Base-by-base conservation (phyloP, 2,113 vertebrate species). In the Mola mola region DNA sequence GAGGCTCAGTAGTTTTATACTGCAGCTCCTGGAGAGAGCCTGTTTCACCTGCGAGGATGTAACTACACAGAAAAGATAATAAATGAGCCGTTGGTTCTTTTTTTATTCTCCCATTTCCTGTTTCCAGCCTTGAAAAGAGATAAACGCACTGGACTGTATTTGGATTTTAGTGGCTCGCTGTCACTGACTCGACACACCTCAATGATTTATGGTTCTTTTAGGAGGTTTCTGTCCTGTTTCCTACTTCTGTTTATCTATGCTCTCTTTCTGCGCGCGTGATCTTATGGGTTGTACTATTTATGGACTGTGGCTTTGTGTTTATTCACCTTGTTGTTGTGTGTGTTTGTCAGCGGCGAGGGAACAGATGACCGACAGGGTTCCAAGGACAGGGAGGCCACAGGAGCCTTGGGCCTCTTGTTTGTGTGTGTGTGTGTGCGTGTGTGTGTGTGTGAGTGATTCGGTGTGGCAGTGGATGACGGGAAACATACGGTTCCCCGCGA, bases 321-420 rank as follows among this genome's bases (percentile, higher is more conserved):
- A 8, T 61, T 63, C 52, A 55, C 40, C 56, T 71, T 49, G 52
- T 43, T 46, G 37, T 8, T 59, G 36, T 31, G 17, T 40, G 44
- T 62, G 72, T 48, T 9, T 15, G 66, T 79, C 63, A 77, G 66
- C 53, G 61, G 55, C 0, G 5, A 63, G 77, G 81, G 79, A 78
- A 85, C 82, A 81, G 78, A 75, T 85, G 88, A 89, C 88, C 80
- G 82, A 84, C 84, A 49, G 60, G 60, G 46, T 64, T 64, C 78
- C 85, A 86, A 87, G 83, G 85, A 87, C 85, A 75, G 65, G 40
- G 44, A 64, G 75, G 76, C 71, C 63, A 33, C 1, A 4, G 25
- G 48, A 47, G 63, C 77, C 72, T 48, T 7, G 29, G 76, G 75
- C 53, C 25, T n/a, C 24, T 33, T 40, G 40, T 44, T 28, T 20